A percentile compares a stretch with the other conserved stretches of the same genome.
phyloP scores from a whole-genome alignment of 1,140 invertebrate species.

The Brachionus angularis region DNA sequence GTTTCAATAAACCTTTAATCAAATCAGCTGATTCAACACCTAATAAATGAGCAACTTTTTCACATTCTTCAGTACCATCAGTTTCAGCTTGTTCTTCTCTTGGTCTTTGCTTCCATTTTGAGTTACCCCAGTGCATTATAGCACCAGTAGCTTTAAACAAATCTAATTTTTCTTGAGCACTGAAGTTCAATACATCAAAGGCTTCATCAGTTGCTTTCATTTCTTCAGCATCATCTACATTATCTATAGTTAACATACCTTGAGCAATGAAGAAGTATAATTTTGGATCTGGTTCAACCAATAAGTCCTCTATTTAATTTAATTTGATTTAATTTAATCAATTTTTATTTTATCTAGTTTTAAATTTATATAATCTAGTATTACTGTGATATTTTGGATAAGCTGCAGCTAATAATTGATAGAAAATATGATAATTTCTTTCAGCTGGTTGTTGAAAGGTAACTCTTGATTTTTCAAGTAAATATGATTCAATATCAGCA shows the following conservation, averaged over 20 bases:
- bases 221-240: slow-evolving; percentile 93
- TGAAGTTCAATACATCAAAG: slow-evolving; percentile 96
- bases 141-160: slow-evolving; percentile 93
- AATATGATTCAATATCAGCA: slow-evolving; percentile 99
- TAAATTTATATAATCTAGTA: too few relatives aligned
- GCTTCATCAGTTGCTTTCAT: slow-evolving; percentile 86
- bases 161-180: slow-evolving; percentile 85
- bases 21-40: slow-evolving; percentile 63
- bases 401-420: slow-evolving; percentile 95
- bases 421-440: slow-evolving; percentile 99
- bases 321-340: not conserved
- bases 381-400: slow-evolving; percentile 63
- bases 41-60: slow-evolving; percentile 82
- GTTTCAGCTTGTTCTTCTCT: slow-evolving; percentile 98
- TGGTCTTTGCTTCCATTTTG: slow-evolving; percentile 99
- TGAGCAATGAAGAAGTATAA: slow-evolving; percentile 87
- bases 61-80: slow-evolving; percentile 91
- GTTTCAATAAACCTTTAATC: slow-evolving; percentile 63
- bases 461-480: slow-evolving; percentile 99
- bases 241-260: slow-evolving; percentile 91
- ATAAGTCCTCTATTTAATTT: slow-evolving; percentile 69
- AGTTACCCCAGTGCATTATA: slow-evolving; percentile 95
- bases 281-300: slow-evolving; percentile 77
- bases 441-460: slow-evolving; percentile 94
- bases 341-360: not conserved